Conservation (phyloP, 2,113 vertebrate genomes). For the Oreotrochilus melanogaster region DNA sequence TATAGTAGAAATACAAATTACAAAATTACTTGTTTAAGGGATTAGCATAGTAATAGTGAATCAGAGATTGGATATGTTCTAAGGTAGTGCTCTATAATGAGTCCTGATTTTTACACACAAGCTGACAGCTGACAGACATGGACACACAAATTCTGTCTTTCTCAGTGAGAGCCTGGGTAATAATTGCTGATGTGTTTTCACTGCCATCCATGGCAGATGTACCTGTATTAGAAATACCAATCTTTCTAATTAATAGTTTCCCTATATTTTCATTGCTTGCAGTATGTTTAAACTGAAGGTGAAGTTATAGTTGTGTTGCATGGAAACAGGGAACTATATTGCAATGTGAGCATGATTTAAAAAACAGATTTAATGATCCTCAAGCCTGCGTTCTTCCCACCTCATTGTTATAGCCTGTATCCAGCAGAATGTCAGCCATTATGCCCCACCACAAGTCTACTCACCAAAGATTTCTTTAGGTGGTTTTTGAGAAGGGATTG, state of each 20-base stretch:
- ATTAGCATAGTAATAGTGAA: background rate
- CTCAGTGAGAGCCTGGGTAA: background rate
- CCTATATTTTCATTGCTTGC: background rate
- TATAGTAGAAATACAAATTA: slow-evolving; percentile 2
- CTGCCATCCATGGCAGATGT: background rate
- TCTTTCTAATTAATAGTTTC: background rate
- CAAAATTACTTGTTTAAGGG: slow-evolving; percentile 15
- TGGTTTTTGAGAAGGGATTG: background rate
- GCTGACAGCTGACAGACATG: background rate
- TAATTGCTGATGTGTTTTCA: background rate
- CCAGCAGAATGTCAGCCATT: background rate
- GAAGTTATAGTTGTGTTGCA: background rate
- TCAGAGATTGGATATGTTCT: background rate
- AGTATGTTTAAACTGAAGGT: background rate
- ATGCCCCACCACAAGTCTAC: background rate
- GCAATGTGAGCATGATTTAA: background rate
- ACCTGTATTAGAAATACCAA: background rate
- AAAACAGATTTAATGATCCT: background rate
- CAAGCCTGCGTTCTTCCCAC: background rate
- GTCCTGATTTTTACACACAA: background rate
- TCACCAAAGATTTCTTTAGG: background rate
- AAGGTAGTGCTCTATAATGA: background rate
- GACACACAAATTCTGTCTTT: background rate
- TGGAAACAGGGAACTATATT: background rate
- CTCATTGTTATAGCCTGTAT: background rate